Evolutionary conservation across 2,113 vertebrate genomes (phyloP).

Genomic region (Datnioides undecimradiatus): DNA sequence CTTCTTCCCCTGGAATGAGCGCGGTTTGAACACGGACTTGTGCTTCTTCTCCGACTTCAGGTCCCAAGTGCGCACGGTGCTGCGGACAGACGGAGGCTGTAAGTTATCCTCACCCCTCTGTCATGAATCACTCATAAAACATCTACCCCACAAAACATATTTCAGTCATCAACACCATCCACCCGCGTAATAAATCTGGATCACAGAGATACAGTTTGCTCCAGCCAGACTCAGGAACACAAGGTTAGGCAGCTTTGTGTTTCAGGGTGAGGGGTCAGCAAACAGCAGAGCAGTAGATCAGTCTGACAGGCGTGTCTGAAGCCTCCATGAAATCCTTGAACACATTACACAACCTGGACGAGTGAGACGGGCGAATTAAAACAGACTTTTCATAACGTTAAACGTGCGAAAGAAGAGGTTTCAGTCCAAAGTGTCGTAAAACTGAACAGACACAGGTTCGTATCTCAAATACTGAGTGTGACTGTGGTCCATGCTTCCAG

Average conservation of each 20-base stretch:
- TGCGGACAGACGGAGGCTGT: slow-evolving; percentile 65
- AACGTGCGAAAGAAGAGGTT: slow-evolving; percentile 9
- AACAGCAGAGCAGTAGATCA: slow-evolving; percentile 73
- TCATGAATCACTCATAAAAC: slow-evolving; percentile 38
- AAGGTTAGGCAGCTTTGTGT: slow-evolving; percentile 48
- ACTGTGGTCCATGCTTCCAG: too few species aligned
- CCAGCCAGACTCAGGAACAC: slow-evolving; percentile 41
- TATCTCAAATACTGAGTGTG: background rate
- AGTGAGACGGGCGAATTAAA: slow-evolving; percentile 13
- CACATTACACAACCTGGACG: slow-evolving; percentile 77
- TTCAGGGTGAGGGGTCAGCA: slow-evolving; percentile 30
- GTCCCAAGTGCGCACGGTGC: slow-evolving; percentile 97
- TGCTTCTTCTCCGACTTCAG: slow-evolving; percentile 94
- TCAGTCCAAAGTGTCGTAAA: slow-evolving; percentile 18
- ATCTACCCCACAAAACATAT: slow-evolving; percentile 40
- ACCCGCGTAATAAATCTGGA: slow-evolving; percentile 36
- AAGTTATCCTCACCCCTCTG: slow-evolving; percentile 12
- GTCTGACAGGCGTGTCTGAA: slow-evolving; percentile 71
- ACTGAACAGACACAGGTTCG: background rate
- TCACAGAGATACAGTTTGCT: slow-evolving; percentile 10
- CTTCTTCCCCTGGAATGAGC: slow-evolving; percentile 92
- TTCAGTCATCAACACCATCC: slow-evolving; percentile 28
- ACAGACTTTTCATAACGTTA: slow-evolving; percentile 27
- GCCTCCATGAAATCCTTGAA: slow-evolving; percentile 79
- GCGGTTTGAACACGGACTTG: slow-evolving; percentile 93